Evolutionary conservation across 2,888 invertebrate species (phyloP).

Genomic region (Teleiodes luculella): DNA sequence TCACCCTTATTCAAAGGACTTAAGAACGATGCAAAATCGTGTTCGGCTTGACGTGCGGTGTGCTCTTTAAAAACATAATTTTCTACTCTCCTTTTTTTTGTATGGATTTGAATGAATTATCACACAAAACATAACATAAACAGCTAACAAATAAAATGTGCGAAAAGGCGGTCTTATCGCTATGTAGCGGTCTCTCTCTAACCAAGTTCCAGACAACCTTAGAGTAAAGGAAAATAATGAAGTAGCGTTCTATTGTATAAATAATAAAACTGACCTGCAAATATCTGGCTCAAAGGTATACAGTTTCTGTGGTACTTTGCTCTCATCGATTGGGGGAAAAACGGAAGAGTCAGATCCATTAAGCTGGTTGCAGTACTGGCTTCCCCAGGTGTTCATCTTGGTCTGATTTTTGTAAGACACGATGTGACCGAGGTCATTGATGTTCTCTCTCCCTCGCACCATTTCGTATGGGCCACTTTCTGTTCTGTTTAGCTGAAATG

Average conservation of each 20-base stretch:
- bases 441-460: conserved; percentile 70
- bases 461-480: conserved; percentile 75
- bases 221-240: too few species aligned
- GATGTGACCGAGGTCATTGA: conserved; percentile 68
- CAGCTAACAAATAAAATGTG: too few species aligned
- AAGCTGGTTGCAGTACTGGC: conserved; percentile 71
- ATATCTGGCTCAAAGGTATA: conserved; percentile 76
- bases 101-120: too few species aligned
- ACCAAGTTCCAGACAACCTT: too few species aligned
- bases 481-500: conserved; percentile 71
- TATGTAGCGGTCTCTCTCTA: too few species aligned
- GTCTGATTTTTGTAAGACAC: conserved; percentile 60
- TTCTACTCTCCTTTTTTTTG: too few species aligned
- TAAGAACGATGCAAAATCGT: too few species aligned
- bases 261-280: conserved; percentile 71
- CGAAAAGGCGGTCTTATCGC: too few species aligned
- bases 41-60: too few species aligned
- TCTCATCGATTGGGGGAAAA: conserved; percentile 69
- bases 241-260: not conserved
- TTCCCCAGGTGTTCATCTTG: conserved; percentile 52
- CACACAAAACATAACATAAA: too few species aligned
- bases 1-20: too few species aligned
- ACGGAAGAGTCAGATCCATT: conserved; percentile 77
- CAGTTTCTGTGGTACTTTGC: conserved; percentile 48
- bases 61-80: too few species aligned